A percentile compares a stretch with the other conserved stretches of the same genome.
These are phyloP conservation scores for Irena cyanogastra DNA, from an alignment of 2,113 vertebrate species.

Conservation along the genomic window DNA sequence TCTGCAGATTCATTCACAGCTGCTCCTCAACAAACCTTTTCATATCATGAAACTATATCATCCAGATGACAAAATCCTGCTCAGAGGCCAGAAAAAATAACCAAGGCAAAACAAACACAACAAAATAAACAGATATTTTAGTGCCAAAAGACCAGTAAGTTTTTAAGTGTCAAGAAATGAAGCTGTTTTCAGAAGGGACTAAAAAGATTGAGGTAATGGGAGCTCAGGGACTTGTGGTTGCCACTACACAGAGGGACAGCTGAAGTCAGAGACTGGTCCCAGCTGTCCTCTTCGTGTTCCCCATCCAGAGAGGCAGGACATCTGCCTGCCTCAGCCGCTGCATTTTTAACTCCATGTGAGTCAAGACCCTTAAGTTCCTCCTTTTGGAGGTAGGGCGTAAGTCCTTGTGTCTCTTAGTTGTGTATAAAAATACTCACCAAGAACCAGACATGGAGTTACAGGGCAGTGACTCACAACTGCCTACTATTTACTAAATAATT, in stretches of 20 bases:
- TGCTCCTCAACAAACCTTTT: not conserved
- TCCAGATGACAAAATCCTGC: not conserved
- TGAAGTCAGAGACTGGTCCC: not conserved
- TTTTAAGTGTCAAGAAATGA: not conserved
- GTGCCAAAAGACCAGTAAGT: not conserved
- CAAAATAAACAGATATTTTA: not conserved
- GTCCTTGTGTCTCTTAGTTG: not conserved
- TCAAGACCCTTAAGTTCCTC: not conserved
- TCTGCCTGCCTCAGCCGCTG: not conserved
- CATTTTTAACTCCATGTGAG: not conserved
- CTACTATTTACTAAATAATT: conserved; percentile 46
- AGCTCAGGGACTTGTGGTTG: not conserved
- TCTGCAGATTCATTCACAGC: not conserved
- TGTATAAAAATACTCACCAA: conserved; percentile 5
- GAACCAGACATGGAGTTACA: not conserved
- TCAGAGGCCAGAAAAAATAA: not conserved
- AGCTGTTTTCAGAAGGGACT: not conserved
- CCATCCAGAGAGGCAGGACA: not conserved
- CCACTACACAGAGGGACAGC: not conserved
- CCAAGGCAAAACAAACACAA: not conserved
- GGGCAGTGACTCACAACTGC: conserved; percentile 29
- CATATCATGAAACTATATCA: not conserved
- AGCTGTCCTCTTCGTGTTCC: not conserved
- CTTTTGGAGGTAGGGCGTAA: conserved; percentile 8
- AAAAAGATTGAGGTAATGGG: not conserved